Percentiles rank a stretch among this genome's conserved stretches.
These are phyloP conservation scores for Heliothis peltigera DNA, from an alignment of 2,888 invertebrate species.

Conservation along the genomic window DNA sequence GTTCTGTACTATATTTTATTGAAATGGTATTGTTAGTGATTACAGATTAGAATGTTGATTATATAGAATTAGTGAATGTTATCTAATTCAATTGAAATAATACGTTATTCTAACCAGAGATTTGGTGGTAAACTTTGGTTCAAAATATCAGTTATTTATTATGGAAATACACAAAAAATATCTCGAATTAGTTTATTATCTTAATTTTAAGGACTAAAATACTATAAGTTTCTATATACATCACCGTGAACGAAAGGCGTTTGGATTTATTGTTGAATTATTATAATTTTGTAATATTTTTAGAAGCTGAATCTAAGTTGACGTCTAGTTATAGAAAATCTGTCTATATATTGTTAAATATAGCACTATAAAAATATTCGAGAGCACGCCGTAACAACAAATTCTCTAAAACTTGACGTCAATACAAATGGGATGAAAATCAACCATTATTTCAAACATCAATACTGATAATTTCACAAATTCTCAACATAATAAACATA, in stretches of 20 bases:
- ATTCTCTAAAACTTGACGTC: constrained; percentile 16
- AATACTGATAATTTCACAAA: constrained; percentile 2
- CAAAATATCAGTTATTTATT: background rate
- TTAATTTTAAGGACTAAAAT: constrained; percentile 16
- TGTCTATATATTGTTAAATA: background rate
- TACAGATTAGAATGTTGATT: constrained; percentile 4
- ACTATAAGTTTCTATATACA: constrained; percentile 36
- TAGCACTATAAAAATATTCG: background rate
- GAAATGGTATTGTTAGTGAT: constrained; percentile 28
- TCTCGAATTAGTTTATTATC: constrained; percentile 13
- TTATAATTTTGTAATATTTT: constrained; percentile 17
- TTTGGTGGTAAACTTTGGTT: background rate
- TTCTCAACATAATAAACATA: constrained; percentile 1
- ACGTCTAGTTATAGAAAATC: constrained; percentile 5
- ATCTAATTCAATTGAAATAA: background rate
- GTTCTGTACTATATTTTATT: constrained; percentile 41
- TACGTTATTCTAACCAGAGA: background rate
- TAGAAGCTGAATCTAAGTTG: constrained; percentile 11
- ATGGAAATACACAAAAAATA: constrained; percentile 15
- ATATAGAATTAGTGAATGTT: constrained; percentile 12
- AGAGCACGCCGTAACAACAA: background rate
- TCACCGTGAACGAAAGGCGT: constrained; percentile 1
- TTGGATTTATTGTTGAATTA: constrained; percentile 8
- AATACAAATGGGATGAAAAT: background rate
- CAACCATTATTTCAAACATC: constrained; percentile 21